phyloP scores from a whole-genome alignment of 2,888 invertebrate species.

The Drosophila kambysellisi region DNA sequence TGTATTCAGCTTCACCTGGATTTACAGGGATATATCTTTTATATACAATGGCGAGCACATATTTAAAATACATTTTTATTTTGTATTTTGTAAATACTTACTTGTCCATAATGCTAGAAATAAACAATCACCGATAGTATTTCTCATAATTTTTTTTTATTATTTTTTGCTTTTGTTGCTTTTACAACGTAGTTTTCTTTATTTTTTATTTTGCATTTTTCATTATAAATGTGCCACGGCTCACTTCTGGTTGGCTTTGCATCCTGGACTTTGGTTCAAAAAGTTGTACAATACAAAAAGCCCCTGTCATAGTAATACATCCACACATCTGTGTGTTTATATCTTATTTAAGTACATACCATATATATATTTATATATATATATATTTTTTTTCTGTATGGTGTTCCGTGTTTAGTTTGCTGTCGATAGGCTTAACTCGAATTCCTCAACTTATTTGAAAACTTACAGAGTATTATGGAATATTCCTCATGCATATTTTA shows the following conservation, averaged over 20 bases:
- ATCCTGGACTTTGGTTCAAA: slow-evolving; percentile 45
- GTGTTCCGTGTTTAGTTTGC: slow-evolving; percentile 46
- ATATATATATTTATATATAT: slow-evolving; percentile 25
- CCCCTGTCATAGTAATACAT: slow-evolving; percentile 65
- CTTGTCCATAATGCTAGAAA: slow-evolving; percentile 4
- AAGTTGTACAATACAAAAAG: slow-evolving; percentile 56
- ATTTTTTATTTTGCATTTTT: slow-evolving; percentile 40
- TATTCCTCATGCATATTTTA: slow-evolving; percentile 62
- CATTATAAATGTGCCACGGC: slow-evolving; percentile 64
- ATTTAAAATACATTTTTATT: not conserved
- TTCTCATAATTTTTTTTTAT: slow-evolving; percentile 46
- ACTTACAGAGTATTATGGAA: slow-evolving; percentile 21
- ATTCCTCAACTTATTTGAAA: slow-evolving; percentile 51
- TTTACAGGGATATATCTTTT: too few species aligned
- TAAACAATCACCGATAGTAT: slow-evolving; percentile 25
- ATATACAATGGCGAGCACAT: not conserved
- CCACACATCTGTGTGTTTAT: slow-evolving; percentile 29
- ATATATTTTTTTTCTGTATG: slow-evolving; percentile 32
- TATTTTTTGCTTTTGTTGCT: slow-evolving; percentile 38
- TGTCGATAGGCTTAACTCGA: slow-evolving; percentile 43
- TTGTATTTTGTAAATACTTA: slow-evolving; percentile 1
- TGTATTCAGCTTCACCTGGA: not conserved
- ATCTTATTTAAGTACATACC: slow-evolving; percentile 37
- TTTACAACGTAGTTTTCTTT: slow-evolving; percentile 58
- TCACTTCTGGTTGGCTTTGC: slow-evolving; percentile 30